phyloP scores from a whole-genome alignment of 2,888 invertebrate species.

The Lasioglossum leucozonium region DNA sequence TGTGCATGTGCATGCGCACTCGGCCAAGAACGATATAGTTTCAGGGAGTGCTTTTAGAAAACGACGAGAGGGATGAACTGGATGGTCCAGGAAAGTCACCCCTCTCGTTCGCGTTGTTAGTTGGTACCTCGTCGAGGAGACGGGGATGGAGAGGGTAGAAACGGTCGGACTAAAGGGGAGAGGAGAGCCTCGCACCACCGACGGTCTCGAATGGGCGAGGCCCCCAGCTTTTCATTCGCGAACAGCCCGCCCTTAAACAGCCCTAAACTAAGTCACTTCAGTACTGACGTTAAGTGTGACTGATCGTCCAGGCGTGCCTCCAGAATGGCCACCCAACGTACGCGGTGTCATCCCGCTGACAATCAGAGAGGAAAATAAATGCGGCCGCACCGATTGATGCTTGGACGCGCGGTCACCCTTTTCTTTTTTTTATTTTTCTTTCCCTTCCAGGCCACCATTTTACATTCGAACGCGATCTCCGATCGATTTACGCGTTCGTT shows the following conservation, averaged over 20 bases:
- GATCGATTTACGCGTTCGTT: background rate
- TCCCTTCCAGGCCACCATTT: background rate
- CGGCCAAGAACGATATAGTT: constrained; percentile 34
- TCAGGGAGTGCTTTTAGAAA: constrained; percentile 33
- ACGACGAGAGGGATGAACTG: constrained; percentile 29
- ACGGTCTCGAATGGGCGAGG: constrained; percentile 68
- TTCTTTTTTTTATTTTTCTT: background rate
- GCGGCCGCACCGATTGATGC: no score
- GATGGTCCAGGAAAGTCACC: constrained; percentile 52
- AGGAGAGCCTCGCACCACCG: constrained; percentile 61
- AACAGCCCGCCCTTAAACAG: constrained; percentile 78
- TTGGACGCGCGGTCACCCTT: background rate
- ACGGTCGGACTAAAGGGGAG: constrained; percentile 47
- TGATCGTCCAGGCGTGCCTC: constrained; percentile 77
- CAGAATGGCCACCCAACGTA: constrained; percentile 75
- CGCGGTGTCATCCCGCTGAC: constrained; percentile 41
- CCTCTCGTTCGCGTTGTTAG: constrained; percentile 67
- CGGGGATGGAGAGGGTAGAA: constrained; percentile 60
- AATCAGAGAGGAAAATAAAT: constrained; percentile 23
- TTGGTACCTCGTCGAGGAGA: constrained; percentile 49
- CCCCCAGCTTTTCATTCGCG: constrained; percentile 71
- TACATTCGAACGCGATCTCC: background rate
- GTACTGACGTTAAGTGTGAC: constrained; percentile 80
- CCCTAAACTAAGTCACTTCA: constrained; percentile 81
- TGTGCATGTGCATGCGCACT: constrained; percentile 6